Conservation (phyloP, 2,888 invertebrate genomes). For the Aplocera efformata region DNA sequence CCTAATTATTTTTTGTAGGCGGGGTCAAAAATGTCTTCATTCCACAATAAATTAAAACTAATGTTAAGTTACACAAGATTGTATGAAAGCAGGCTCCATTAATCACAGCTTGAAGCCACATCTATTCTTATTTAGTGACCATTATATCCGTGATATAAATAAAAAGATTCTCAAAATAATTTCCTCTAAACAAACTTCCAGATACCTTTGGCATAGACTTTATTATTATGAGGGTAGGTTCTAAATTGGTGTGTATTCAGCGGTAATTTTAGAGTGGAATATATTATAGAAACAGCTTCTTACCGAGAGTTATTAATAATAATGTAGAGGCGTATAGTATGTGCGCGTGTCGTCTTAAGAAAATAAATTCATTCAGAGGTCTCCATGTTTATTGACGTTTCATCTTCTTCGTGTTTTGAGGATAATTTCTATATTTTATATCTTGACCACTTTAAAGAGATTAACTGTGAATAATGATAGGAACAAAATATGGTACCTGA, state of each 20-base stretch:
- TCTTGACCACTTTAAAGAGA: slow-evolving; percentile 3
- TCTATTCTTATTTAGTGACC: slow-evolving; percentile 59
- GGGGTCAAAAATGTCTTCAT: slow-evolving; percentile 67
- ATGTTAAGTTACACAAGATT: slow-evolving; percentile 59
- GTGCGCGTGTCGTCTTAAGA: slow-evolving; percentile 34
- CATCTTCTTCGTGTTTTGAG: slow-evolving; percentile 17
- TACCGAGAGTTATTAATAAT: slow-evolving; percentile 48
- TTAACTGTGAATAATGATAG: neutral
- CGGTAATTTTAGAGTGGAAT: slow-evolving; percentile 32
- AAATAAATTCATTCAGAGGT: slow-evolving; percentile 38
- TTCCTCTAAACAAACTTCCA: slow-evolving; percentile 42
- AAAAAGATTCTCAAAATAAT: slow-evolving; percentile 60
- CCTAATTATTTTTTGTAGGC: slow-evolving; percentile 58
- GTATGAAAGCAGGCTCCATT: slow-evolving; percentile 54
- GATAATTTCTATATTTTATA: slow-evolving; percentile 15
- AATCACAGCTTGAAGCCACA: slow-evolving; percentile 69
- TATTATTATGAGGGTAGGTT: slow-evolving; percentile 31
- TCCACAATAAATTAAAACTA: slow-evolving; percentile 65
- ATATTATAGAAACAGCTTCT: slow-evolving; percentile 44
- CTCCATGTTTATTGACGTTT: slow-evolving; percentile 35
- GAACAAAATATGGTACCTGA: neutral
- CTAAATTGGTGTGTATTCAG: slow-evolving; percentile 23
- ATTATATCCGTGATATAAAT: slow-evolving; percentile 55
- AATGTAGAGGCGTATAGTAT: slow-evolving; percentile 36
- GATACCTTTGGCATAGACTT: slow-evolving; percentile 25